Evolutionary conservation across 1,140 invertebrate genomes (phyloP).

Genomic region (Brachionus plicatilis): DNA sequence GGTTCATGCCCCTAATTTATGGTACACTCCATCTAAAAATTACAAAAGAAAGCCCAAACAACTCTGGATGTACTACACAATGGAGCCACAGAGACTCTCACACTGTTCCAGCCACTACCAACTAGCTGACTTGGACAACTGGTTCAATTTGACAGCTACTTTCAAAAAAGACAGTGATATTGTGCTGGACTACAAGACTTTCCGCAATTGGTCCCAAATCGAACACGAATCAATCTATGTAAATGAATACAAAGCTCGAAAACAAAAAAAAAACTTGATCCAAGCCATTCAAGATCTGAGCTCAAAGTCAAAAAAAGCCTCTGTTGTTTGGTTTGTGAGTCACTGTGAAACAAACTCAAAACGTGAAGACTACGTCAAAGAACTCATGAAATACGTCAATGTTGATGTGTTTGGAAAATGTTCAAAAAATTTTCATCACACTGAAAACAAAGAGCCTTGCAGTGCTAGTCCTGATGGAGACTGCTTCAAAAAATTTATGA

Average conservation of each 20-base stretch:
- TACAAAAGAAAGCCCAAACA: background rate
- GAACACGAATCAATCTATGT: background rate
- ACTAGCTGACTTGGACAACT: conserved; percentile 18
- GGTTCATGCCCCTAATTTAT: conserved; percentile 18
- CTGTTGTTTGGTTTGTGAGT: conserved; percentile 63
- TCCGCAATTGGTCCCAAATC: background rate
- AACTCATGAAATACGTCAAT: conserved; percentile 59
- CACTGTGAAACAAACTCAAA: conserved; percentile 61
- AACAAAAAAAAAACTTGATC: background rate
- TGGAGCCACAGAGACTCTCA: background rate
- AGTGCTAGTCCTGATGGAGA: background rate
- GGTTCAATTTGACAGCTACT: conserved; percentile 39
- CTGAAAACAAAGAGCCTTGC: background rate
- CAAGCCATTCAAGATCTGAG: background rate
- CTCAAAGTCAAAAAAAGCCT: background rate
- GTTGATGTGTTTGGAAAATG: conserved; percentile 70
- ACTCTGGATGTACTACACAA: background rate
- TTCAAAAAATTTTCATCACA: conserved; percentile 28
- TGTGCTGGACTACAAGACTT: background rate
- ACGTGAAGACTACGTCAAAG: conserved; percentile 60
- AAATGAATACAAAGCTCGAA: background rate
- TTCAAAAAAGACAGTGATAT: conserved; percentile 7
- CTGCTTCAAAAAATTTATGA: background rate
- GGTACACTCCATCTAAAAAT: background rate
- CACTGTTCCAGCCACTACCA: background rate